Evolutionary conservation across 1,140 invertebrate genomes (phyloP).

Genomic region (Caerostris extrusa): DNA sequence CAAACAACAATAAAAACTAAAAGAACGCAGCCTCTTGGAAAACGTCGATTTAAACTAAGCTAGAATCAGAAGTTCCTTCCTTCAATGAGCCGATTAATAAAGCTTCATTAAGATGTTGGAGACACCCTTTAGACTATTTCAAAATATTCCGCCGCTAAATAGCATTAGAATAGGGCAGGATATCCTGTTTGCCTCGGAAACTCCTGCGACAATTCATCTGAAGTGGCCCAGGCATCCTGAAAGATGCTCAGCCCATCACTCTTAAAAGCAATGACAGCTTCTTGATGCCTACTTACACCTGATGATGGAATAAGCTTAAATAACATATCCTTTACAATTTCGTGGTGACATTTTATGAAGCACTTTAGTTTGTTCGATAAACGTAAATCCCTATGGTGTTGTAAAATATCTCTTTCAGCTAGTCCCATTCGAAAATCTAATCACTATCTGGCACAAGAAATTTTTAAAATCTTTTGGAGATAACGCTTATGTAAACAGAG

Average conservation of each 20-base stretch:
- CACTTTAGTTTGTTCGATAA: conserved; percentile 54
- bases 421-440: conserved; percentile 25
- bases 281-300: conserved; percentile 39
- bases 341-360: conserved; percentile 27
- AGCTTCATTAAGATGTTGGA: not conserved
- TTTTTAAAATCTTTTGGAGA: not conserved
- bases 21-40: not conserved
- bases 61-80: not conserved
- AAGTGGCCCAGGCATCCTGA: not conserved
- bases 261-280: conserved; percentile 31
- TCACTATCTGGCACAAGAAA: not conserved
- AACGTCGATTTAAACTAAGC: not conserved
- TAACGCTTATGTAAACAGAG: conserved; percentile 28
- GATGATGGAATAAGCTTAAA: conserved; percentile 57
- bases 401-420: conserved; percentile 24
- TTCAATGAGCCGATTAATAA: not conserved
- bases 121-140: not conserved
- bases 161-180: not conserved
- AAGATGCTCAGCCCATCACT: not conserved
- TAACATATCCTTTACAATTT: conserved; percentile 44
- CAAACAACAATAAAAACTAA: too few relatives aligned
- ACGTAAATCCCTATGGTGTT: conserved; percentile 37
- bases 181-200: not conserved
- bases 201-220: not conserved
- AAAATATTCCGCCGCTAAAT: not conserved